Base-by-base conservation (phyloP, 2,888 invertebrate genomes). In the Chloroclysta siterata region DNA sequence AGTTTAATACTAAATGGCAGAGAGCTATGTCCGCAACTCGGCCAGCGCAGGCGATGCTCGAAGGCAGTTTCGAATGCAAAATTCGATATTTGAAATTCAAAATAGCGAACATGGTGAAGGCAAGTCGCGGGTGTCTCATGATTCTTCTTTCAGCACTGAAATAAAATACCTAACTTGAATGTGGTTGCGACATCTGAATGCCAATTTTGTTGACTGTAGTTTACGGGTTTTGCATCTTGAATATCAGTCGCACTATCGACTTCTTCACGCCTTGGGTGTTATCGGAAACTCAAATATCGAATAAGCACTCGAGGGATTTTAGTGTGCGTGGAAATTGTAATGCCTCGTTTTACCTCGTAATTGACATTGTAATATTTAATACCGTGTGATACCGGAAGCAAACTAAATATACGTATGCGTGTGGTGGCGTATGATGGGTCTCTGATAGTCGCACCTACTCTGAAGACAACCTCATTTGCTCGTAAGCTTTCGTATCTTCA, bases 31-130 rank as follows among this genome's bases (percentile, higher is more conserved):
- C 83, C 56, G 47, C 52, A 33, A 83, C 84, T 42, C 84, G 77
- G 73, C 72, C 68, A 82, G 73, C 77, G 72, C 70, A 70, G 74
- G 78, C 75, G 76, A 77, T 79, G 82, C 82, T 83, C 75, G 74
- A 76, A 81, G 85, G 84, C 83, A 86, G 90, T 89, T 89, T 79
- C 84, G 77, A 90, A 91, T 92, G 88, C 88, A 89, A 89, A 92
- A 88, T 82, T 87, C 80, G 78, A 83, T 85, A 91, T 92, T 91
- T 90, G 90, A 91, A 91, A 81, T 91, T 90, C 89, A 91, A 92
- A 92, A 89, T 85, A 88, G 80, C 80, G 78, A 76, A 77, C 83
- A 80, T 81, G 76, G 81, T 79, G 74, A 65, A 61, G 65, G 78
- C 79, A 77, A 80, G 80, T 80, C 76, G 80, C 75, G 77, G 82